These are phyloP conservation scores for Aldabrachelys gigantea DNA, from an alignment of 2,113 vertebrate species.

Conservation along the genomic window DNA sequence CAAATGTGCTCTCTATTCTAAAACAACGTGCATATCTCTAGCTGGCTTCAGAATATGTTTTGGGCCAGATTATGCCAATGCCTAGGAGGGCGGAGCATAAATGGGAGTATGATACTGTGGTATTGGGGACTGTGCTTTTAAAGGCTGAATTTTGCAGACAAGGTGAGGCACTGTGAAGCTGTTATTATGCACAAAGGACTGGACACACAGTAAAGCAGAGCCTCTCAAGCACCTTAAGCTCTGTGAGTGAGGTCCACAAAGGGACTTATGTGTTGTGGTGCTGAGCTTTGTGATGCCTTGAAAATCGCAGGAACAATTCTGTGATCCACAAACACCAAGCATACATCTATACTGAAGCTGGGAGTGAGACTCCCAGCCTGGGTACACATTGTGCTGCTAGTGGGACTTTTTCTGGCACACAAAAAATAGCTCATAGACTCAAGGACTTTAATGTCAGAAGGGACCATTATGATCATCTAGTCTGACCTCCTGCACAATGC, in stretches of 20 bases:
- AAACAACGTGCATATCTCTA: background rate
- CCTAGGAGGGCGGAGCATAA: background rate
- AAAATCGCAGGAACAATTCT: background rate
- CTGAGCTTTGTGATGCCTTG: background rate
- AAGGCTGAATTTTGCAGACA: background rate
- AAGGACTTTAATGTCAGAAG: too few relatives aligned
- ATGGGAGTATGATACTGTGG: background rate
- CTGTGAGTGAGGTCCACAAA: background rate
- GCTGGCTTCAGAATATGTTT: background rate
- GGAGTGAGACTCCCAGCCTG: background rate
- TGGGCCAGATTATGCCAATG: background rate
- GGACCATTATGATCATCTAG: too few relatives aligned
- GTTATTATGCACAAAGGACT: background rate
- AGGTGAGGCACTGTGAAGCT: background rate
- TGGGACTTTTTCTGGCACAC: background rate
- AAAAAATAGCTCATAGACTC: background rate
- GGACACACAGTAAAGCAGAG: background rate
- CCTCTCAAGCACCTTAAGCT: background rate
- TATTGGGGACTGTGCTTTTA: background rate
- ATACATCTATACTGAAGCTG: background rate
- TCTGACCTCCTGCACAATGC: too few relatives aligned
- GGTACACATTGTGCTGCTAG: background rate
- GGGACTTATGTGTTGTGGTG: background rate
- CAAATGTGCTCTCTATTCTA: background rate
- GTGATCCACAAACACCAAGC: background rate